Evolutionary conservation across 92 coral and sea anemone genomes (phyloP), one percentile per base, ranked within the genome.

Genomic region (Palythoa grandiflora): DNA sequence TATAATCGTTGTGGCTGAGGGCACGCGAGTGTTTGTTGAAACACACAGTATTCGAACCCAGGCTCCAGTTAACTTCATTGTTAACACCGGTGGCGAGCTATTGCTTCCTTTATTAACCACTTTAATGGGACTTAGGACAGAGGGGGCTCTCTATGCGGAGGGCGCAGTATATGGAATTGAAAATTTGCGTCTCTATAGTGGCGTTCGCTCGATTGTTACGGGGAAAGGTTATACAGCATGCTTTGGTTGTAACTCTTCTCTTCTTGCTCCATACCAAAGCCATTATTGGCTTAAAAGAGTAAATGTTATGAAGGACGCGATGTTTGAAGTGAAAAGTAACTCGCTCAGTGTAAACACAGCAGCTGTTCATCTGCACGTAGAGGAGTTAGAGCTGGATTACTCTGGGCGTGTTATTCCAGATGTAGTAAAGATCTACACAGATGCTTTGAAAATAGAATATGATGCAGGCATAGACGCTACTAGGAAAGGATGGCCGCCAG

Each of bases 391-490:
- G 53, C 40, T 92, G 54, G 93, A 92, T 66, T 84, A 90, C 75
- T 89, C 87, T 12, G 93, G 89, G 9, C 61, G 59, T 16, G 74
- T 89, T 13, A 83, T 16, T 14, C 84, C 89, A 51, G 95, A 92
- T 14, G 91, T 86, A 51, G 63, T 90, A 5, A 83, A 90, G 77
- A 44, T 89, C 20, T 81, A 74, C 51, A 65, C 95, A 36, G 87
- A 89, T 28, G 84, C 75, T 66, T 44, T 90, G 21, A 89, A 85
- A 53, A 73, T 87, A 37, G 93, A 92, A 37, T 84, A 78, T 61
- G 89, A 92, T 60, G 89, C 93, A n/a, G 79, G 88, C 83, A 53
- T 89, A 20, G 91, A 92, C 61, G 74, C 89, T 48, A 87, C 95
- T 13, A 65, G 80, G 47, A 85, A 85, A 39, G 95, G 93, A 37